Evolutionary conservation across 2,113 vertebrate genomes (phyloP), one percentile per base, ranked within the genome.

Genomic region (Dicerorhinus sumatrensis): DNA sequence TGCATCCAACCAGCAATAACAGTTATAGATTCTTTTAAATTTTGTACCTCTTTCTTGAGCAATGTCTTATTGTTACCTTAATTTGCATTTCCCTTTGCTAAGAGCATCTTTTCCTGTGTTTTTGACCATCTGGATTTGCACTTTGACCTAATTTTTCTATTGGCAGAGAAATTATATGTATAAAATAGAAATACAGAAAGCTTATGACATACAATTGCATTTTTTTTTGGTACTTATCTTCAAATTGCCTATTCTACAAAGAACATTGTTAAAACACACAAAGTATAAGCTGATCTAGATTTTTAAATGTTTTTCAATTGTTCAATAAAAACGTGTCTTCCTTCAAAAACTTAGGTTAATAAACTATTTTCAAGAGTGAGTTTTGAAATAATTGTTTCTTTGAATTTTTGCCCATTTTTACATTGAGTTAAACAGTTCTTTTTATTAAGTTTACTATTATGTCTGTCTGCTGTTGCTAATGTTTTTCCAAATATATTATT

Each of bases 401-500:
- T 80, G 97, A 92, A 93, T 89, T 85, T 94, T 81, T 97, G 46
- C 27, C 39, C 33, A 72, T 67, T 89, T 96, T 96, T 91, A 94
- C 56, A 97, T 31, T 90, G 70, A 92, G 39, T 85, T 95, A 21
- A 94, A 89, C 94, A 29, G 21, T 77, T 76, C 14, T 63, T 96
- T 92, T 85, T 23, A 77, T 83, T 79, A 91, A 90, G 60, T 33
- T 80, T 91, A 91, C 70, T 29, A 67, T 42, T 62, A 81, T 89
- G 25, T 94, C 93, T 96, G 8, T 87, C 70, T 95, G 16, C 36
- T 88, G 7, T 84, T 97, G 84, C 36, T 89, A 70, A 56, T 70
- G 25, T 85, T 89, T 95, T 95, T 29, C 77, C 60, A 96, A 92
- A 79, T 83, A 77, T 72, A 67, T 83, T 93, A 51, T 81, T 91